Percentiles rank a stretch among this genome's conserved stretches.
Evolutionary conservation across 2,888 invertebrate genomes (phyloP).

Genomic region (Mamestra brassicae): DNA sequence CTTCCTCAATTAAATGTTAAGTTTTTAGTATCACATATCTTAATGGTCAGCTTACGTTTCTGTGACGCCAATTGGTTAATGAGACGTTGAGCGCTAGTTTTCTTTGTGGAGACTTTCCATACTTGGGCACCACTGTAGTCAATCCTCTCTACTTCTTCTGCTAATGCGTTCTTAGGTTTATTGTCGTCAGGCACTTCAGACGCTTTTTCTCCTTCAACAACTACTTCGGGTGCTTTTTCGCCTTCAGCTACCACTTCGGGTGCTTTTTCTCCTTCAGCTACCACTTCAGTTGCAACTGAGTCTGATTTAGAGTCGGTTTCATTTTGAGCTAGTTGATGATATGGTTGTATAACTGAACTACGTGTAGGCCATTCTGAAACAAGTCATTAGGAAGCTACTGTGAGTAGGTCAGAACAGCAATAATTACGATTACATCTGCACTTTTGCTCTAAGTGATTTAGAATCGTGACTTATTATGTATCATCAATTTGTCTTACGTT

Average conservation of each 20-base stretch:
- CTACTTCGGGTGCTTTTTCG: conserved; percentile 6
- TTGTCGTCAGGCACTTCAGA: conserved; percentile 46
- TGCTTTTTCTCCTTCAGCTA: conserved; percentile 47
- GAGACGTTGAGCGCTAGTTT: conserved; percentile 84
- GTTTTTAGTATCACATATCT: background rate
- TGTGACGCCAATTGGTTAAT: conserved; percentile 80
- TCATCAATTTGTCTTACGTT: conserved; percentile 35
- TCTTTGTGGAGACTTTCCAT: conserved; percentile 92
- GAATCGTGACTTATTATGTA: conserved; percentile 50
- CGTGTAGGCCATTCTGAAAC: conserved; percentile 83
- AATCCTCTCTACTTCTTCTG: conserved; percentile 79
- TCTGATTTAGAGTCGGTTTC: conserved; percentile 54
- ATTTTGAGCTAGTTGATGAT: conserved; percentile 58
- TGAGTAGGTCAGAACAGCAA: conserved; percentile 40
- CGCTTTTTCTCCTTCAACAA: conserved; percentile 44
- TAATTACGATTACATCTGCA: conserved; percentile 32
- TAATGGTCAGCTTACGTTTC: conserved; percentile 78
- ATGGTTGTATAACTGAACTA: conserved; percentile 83
- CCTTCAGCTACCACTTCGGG: conserved; percentile 1
- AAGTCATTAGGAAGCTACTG: conserved; percentile 15
- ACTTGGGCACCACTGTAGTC: conserved; percentile 95
- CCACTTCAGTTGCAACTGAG: conserved; percentile 27
- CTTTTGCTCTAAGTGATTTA: conserved; percentile 38
- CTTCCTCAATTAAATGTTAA: background rate
- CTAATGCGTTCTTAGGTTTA: conserved; percentile 62